These are phyloP conservation scores for Volucella bombylans DNA, from an alignment of 2,888 invertebrate species.

Conservation along the genomic window DNA sequence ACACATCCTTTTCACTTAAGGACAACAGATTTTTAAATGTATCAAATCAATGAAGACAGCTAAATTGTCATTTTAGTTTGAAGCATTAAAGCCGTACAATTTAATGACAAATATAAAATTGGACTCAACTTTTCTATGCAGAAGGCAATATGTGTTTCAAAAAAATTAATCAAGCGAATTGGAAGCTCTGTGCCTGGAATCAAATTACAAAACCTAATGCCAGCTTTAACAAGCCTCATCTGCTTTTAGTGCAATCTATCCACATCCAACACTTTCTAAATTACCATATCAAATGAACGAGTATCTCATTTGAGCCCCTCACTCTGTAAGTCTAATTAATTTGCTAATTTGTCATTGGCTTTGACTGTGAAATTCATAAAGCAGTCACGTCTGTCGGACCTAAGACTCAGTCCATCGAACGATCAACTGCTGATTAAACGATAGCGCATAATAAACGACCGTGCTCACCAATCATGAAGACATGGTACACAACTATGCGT, in stretches of 20 bases:
- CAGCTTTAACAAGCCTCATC: not conserved
- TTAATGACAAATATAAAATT: too few species aligned
- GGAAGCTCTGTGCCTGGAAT: too few species aligned
- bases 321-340: conserved; percentile 56
- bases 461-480: conserved; percentile 50
- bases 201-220: too few species aligned
- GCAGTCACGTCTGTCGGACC: conserved; percentile 36
- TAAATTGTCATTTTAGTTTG: too few species aligned
- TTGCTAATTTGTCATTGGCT: conserved; percentile 65
- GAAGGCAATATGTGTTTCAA: too few species aligned
- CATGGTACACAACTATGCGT: conserved; percentile 45
- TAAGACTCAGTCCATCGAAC: conserved; percentile 7
- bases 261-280: conserved; percentile 42
- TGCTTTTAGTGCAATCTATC: conserved; percentile 21
- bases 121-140: too few species aligned
- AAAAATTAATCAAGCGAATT: too few species aligned
- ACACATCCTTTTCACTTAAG: too few species aligned
- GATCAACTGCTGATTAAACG: conserved; percentile 53
- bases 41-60: too few species aligned
- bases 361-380: conserved; percentile 64
- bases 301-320: conserved; percentile 3
- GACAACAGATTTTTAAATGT: too few species aligned
- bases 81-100: too few species aligned
- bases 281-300: conserved; percentile 52
- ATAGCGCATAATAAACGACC: conserved; percentile 59